A percentile compares a stretch with the other conserved stretches of the same genome.
phyloP scores from a whole-genome alignment of 1,140 invertebrate species.

The Temnothorax curvispinosus region DNA sequence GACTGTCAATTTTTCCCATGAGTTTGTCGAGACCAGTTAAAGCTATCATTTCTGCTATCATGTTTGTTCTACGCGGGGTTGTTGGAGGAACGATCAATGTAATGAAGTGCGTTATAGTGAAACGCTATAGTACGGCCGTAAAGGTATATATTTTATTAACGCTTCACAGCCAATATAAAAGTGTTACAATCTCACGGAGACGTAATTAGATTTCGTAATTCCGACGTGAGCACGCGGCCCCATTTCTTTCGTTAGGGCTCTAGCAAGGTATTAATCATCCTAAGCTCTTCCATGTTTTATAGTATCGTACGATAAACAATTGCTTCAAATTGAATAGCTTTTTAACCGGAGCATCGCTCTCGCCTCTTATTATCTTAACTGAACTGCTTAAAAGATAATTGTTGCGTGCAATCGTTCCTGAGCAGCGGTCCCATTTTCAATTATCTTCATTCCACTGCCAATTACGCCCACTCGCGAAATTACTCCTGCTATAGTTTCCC shows the following conservation, averaged over 20 bases:
- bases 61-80: slow-evolving; percentile 28
- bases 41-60: slow-evolving; percentile 19
- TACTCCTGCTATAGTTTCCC: background rate
- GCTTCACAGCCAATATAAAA: slow-evolving; percentile 16
- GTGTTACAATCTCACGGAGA: slow-evolving; percentile 8
- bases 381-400: slow-evolving; percentile 27
- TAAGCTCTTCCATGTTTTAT: background rate
- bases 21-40: background rate
- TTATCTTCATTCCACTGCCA: slow-evolving; percentile 33
- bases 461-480: slow-evolving; percentile 39
- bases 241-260: slow-evolving; percentile 20
- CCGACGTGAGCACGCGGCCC: background rate
- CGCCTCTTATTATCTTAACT: slow-evolving; percentile 31
- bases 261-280: slow-evolving; percentile 29
- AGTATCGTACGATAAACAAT: slow-evolving; percentile 14
- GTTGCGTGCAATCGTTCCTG: slow-evolving; percentile 15
- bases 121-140: background rate
- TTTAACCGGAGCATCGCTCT: slow-evolving; percentile 24
- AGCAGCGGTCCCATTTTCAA: slow-evolving; percentile 12
- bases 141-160: slow-evolving; percentile 59
- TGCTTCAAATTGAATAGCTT: slow-evolving; percentile 1
- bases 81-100: slow-evolving; percentile 41
- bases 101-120: slow-evolving; percentile 42
- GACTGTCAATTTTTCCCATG: slow-evolving; percentile 4
- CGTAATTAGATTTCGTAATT: slow-evolving; percentile 30